Conservation (phyloP, 2,888 invertebrate species). For the Pristionchus fissidentatus region DNA sequence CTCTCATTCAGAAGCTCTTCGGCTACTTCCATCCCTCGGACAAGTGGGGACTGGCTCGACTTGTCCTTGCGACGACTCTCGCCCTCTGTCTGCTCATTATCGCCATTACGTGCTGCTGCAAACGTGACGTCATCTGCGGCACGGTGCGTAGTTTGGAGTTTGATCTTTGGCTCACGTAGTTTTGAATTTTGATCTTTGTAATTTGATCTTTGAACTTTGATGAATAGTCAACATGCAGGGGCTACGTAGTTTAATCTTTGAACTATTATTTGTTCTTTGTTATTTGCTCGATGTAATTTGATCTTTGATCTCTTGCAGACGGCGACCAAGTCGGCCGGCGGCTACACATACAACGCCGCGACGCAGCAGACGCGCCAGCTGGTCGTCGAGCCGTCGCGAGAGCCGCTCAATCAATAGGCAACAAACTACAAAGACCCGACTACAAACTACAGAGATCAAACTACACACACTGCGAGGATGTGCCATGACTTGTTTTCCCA, state of each 20-base stretch:
- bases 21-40: conserved; percentile 27
- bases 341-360: conserved; percentile 44
- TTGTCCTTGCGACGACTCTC: conserved; percentile 45
- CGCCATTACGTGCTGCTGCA: conserved; percentile 41
- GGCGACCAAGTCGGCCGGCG: conserved; percentile 26
- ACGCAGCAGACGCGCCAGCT: conserved; percentile 35
- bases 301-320: conserved; percentile 38
- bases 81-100: conserved; percentile 45
- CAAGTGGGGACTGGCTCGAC: conserved; percentile 46
- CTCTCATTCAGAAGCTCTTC: not conserved
- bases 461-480: not conserved
- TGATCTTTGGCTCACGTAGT: no score
- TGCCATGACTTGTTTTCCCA: not conserved
- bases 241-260: no score
- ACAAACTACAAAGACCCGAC: not conserved
- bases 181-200: conserved; percentile 26
- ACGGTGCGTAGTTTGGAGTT: not conserved
- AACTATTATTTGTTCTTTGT: no score
- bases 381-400: conserved; percentile 4
- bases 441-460: conserved; percentile 20
- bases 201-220: conserved; percentile 29
- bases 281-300: not conserved
- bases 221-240: not conserved
- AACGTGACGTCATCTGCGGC: conserved; percentile 35
- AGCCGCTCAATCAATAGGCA: conserved; percentile 44